Evolutionary conservation across 2,888 invertebrate species (phyloP), one percentile per base, ranked within the genome.

Genomic region (Brachyptera risi): DNA sequence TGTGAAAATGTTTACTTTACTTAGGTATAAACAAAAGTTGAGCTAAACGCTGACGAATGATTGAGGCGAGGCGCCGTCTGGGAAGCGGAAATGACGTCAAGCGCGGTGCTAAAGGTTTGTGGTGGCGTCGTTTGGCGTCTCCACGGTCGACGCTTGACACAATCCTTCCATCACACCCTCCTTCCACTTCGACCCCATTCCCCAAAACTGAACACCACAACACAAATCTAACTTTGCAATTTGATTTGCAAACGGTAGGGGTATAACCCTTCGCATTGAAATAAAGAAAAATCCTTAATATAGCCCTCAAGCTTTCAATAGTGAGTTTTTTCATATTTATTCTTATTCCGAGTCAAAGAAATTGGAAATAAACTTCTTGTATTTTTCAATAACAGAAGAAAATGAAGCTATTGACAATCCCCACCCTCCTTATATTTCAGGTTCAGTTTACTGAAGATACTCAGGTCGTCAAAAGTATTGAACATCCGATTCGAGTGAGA

Each of bases 351-450:
- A 19, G 19, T 13, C 31, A 35, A 19, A 19, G 35, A 59, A 63
- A 63, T 60, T 50, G 63, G 56, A 60, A 59, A 63, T 63, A 63
- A 63, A 63, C 59, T 63, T 63, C 62, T 59, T 47, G 63, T 59
- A 59, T 63, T 63, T n/a, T 63, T 63, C 59, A 63, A 63, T 63
- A 60, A 63, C 58, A 56, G 40, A 38, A 50, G 57, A 59, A 63
- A 62, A 63, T 60, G 50, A 60, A 50, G 63, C 63, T 59, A 63
- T 63, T 63, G 56, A 59, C 57, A 63, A 50, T 57, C 57, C 63
- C 57, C 63, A 59, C 62, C 21, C 63, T 51, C 47, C 24, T 47
- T 47, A 24, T 19, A 23, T 24, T 31, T 31, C 11, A 31, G 31
- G 7, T 31, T n/a, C 11, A 31, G 31, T 31, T 31, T 31, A 31